Evolutionary conservation across 2,113 vertebrate genomes (phyloP).

Genomic region (Oreochromis niloticus): DNA sequence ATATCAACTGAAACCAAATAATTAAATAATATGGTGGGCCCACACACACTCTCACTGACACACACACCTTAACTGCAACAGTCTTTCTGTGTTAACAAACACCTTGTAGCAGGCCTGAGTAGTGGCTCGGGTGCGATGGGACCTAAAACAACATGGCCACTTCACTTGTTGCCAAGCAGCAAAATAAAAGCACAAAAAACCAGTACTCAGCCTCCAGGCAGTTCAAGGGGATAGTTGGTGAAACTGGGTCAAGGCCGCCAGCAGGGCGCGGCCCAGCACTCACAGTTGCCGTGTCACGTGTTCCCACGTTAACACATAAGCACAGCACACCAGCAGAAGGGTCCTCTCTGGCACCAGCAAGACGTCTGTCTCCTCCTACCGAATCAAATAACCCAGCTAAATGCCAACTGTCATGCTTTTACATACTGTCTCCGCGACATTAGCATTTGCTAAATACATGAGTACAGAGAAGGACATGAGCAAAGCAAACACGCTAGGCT

Average conservation of each 20-base stretch:
- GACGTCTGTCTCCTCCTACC: background rate
- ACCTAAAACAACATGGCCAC: no score
- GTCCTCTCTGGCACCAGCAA: background rate
- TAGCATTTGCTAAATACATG: background rate
- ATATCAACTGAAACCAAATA: background rate
- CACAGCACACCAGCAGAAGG: background rate
- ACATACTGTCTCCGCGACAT: background rate
- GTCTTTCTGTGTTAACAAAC: background rate
- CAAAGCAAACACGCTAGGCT: background rate
- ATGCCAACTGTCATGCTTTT: background rate
- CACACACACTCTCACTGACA: background rate
- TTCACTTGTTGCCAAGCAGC: background rate
- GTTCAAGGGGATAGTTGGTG: background rate
- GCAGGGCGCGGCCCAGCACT: background rate
- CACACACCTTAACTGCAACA: background rate
- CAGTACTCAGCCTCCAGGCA: background rate
- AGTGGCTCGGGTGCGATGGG: background rate
- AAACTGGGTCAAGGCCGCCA: background rate
- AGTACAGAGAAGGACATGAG: background rate
- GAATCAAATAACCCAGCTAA: background rate
- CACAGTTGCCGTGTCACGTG: background rate
- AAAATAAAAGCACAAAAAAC: background rate
- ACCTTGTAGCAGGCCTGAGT: background rate
- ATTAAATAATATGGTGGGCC: background rate
- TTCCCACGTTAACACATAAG: background rate